Evolutionary conservation across 2,888 invertebrate genomes (phyloP).

Genomic region (Pharmacophagus antenor): DNA sequence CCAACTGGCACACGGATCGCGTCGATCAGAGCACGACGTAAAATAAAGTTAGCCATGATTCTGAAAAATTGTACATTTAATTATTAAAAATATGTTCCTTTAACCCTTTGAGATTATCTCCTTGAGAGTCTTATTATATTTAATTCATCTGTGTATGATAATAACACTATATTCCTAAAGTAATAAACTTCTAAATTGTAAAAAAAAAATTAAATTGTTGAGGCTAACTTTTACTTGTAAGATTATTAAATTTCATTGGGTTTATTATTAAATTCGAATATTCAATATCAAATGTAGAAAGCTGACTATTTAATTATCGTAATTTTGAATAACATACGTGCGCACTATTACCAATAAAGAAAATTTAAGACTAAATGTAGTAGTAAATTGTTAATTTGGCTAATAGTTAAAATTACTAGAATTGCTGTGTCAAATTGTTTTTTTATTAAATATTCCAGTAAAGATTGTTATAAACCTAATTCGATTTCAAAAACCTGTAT

Average conservation of each 20-base stretch:
- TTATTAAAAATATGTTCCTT: not conserved
- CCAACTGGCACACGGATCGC: conserved; percentile 76
- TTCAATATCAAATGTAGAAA: not conserved
- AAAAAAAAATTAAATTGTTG: too few species aligned
- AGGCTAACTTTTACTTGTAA: too few species aligned
- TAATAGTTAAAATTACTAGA: too few species aligned
- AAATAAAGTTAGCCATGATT: conserved; percentile 63
- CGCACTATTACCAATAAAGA: not conserved
- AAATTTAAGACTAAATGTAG: not conserved
- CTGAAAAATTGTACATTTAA: conserved; percentile 32
- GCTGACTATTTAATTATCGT: not conserved
- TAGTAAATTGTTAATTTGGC: not conserved
- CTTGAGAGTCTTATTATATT: too few species aligned
- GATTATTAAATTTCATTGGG: not conserved
- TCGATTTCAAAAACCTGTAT: too few species aligned
- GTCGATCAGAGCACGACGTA: conserved; percentile 71
- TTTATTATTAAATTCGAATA: not conserved
- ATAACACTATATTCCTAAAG: too few species aligned
- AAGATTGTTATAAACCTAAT: too few species aligned
- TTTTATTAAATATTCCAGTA: too few species aligned
- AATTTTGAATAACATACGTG: not conserved
- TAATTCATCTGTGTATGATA: too few species aligned
- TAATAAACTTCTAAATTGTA: too few species aligned
- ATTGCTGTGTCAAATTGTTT: too few species aligned
- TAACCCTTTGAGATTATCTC: too few species aligned